Evolutionary conservation across 2,113 vertebrate genomes (phyloP).

Genomic region (Calcarius ornatus): DNA sequence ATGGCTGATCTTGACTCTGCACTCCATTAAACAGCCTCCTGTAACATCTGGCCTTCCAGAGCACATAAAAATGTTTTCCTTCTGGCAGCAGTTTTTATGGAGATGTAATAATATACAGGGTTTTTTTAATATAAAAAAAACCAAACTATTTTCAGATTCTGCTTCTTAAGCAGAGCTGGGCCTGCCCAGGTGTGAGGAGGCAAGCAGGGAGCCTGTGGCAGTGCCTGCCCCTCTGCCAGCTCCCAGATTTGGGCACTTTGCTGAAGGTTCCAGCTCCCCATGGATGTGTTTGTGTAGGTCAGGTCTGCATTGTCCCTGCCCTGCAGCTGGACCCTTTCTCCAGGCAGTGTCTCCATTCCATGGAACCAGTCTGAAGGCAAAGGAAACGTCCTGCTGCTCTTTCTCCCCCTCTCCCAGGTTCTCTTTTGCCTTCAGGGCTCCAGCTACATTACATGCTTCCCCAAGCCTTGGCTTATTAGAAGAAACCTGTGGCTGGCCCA

Average conservation of each 20-base stretch:
- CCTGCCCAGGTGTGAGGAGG: conserved; percentile 41
- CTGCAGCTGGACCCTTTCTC: not conserved
- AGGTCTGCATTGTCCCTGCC: not conserved
- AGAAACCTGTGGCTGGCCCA: conserved; percentile 51
- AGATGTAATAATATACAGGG: conserved; percentile 39
- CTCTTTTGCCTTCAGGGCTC: not conserved
- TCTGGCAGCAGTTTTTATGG: conserved; percentile 67
- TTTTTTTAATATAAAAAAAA: not conserved
- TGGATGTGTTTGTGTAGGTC: not conserved
- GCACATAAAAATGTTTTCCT: conserved; percentile 62
- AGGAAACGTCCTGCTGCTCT: not conserved
- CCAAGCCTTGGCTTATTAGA: conserved; percentile 29
- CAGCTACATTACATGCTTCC: conserved; percentile 11
- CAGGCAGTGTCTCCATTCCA: not conserved
- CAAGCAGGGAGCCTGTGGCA: not conserved
- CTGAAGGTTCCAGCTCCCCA: not conserved
- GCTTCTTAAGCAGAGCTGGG: not conserved
- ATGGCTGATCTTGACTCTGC: conserved; percentile 5
- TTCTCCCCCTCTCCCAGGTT: not conserved
- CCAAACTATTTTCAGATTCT: conserved; percentile 34
- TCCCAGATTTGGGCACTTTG: not conserved
- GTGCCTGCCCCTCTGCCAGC: not conserved
- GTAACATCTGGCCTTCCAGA: conserved; percentile 62
- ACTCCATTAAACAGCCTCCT: conserved; percentile 21
- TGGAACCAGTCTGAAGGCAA: not conserved